Evolutionary conservation across 2,888 invertebrate species (phyloP).

Genomic region (Altica lythri): DNA sequence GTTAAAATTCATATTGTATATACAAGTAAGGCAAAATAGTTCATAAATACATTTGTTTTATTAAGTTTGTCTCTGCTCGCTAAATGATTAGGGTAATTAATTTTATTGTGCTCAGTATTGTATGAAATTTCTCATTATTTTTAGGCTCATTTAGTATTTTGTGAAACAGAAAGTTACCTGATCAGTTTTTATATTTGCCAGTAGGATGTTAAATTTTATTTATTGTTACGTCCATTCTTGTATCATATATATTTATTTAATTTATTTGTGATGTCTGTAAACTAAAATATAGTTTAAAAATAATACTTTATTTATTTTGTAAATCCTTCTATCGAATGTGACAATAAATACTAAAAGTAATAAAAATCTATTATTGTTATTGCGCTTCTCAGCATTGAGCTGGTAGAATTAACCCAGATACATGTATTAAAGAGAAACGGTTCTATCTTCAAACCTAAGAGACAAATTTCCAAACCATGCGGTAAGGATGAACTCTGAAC

Average conservation of each 20-base stretch:
- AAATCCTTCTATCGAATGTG: too few species aligned
- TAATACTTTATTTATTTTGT: background rate
- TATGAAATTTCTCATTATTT: constrained; percentile 11
- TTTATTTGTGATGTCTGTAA: constrained; percentile 19
- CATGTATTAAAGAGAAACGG: too few species aligned
- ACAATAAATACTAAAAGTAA: too few species aligned
- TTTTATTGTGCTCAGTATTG: constrained; percentile 10
- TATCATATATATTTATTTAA: constrained; percentile 20
- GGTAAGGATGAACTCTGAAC: too few species aligned
- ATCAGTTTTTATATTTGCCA: constrained; percentile 3
- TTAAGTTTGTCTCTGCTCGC: too few species aligned
- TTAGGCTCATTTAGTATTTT: constrained; percentile 13
- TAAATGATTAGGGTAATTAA: background rate
- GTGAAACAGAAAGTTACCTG: constrained; percentile 6
- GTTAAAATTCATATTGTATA: constrained; percentile 10
- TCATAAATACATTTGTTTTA: too few species aligned
- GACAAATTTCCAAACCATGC: too few species aligned
- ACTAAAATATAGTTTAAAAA: constrained; percentile 1
- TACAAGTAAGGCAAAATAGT: too few species aligned
- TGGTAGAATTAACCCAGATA: too few species aligned
- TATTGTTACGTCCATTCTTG: constrained; percentile 22
- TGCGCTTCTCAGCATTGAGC: too few species aligned
- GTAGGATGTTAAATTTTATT: constrained; percentile 13
- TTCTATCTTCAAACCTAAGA: too few species aligned
- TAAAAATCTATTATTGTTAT: too few species aligned